Base-by-base conservation (phyloP, 1,140 invertebrate species). In the Geopemphigus sp. region DNA sequence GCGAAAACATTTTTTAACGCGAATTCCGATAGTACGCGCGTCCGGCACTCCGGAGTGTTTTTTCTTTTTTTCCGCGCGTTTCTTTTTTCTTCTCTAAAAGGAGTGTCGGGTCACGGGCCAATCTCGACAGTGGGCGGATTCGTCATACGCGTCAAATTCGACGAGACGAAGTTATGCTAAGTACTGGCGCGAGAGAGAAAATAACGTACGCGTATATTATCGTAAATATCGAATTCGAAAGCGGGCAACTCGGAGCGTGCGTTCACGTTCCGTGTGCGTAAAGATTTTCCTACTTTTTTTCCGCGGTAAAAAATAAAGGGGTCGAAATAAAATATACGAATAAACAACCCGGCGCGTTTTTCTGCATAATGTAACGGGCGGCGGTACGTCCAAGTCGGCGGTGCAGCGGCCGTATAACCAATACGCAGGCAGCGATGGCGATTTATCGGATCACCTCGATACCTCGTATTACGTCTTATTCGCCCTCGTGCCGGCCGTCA, bases 221-320 rank as follows among this genome's bases (percentile, higher is more conserved):
- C 47, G 54, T 73, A 56, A 73, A 73, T 56, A 73, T 73, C 54
- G 70, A 73, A 73, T 73, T 73, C 53, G 70, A 17, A 73, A 73
- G 50, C 54, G 70, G 70, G 32, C 70, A n/a, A n/a, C n/a, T n/a
- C n/a, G n/a, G n/a, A n/a, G 56, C 50, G 26, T 17, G 70, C 53
- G 70, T 15, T 3, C 56, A 8, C 59, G 26, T 61, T 61, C 59
- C 14, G 59, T 10, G 32, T 19, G 19, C 19, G 66, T 26, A 50
- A 68, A n/a, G 66, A 68, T 68, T 68, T 68, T 68, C 24, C 17
- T 45, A n/a, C n/a, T 50, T 19, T 22, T 10, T 45, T n/a, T 24
- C n/a, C 14, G 12, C 12, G 12, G 17, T n/a, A 45, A 39, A 66
- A 39, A 57, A 59, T 26, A 63, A 29, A 24, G n/a, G 22, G 10